Evolutionary conservation across 2,113 vertebrate species (phyloP), one percentile per base, ranked within the genome.

Genomic region (Sturnus vulgaris): DNA sequence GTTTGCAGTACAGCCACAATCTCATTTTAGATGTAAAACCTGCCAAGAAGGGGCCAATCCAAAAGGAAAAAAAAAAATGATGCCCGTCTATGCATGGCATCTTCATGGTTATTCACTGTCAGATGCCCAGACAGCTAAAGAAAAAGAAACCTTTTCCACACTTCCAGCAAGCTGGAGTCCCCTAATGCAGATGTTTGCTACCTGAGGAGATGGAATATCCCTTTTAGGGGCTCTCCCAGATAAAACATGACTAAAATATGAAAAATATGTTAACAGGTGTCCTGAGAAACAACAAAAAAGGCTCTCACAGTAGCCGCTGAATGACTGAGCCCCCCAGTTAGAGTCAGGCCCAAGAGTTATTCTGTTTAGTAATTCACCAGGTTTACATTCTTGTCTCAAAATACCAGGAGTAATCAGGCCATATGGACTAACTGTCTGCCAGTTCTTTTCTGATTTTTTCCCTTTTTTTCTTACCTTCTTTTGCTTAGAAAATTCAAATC

Each of bases 331-430:
- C 27, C 18, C 9, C 4, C 12, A 52, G 18, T 23, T 9, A 60
- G 27, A 39, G 27, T 19, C 3, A 3, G 19, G 19, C 33, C 55
- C n/a, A 24, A 39, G 19, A 61, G 47, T 86, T 61, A 96, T 72
- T 91, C 92, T 14, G 21, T 94, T 97, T 70, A 91, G 82, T 59
- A 94, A 95, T 83, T 96, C 95, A 86, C 72, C 92, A 97, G 96
- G 96, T 96, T 97, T 95, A 46, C 44, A 86, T 60, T 69, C 81
- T 86, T 95, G 77, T 86, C 96, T 92, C 80, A 97, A 95, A 98
- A 97, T 80, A 97, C 82, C 92, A 97, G 95, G 86, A 97, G 92
- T 95, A 96, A 97, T 96, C 88, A 93, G 96, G 81, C 86, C 97
- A 98, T 97, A 98, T 97, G 97, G 98, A 95, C 84, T 37, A 72